A percentile compares a stretch with the other conserved stretches of the same genome.
Evolutionary conservation across 1,140 invertebrate species (phyloP).

Genomic region (Pseudomyrmex concolor): DNA sequence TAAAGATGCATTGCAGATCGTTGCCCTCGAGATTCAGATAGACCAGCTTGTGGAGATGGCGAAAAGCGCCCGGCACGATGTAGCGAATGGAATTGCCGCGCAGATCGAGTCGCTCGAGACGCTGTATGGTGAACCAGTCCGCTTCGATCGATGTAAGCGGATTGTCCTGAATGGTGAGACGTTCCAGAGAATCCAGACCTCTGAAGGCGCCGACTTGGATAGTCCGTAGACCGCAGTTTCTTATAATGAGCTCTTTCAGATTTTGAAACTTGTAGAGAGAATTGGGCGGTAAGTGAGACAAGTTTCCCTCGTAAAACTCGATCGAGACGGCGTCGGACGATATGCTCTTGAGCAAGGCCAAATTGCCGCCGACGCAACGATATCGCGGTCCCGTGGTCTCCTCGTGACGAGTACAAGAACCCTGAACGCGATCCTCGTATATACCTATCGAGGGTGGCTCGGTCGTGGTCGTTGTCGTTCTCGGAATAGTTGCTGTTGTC

Average conservation of each 20-base stretch:
- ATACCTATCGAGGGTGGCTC: not conserved
- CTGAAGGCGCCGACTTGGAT: conserved; percentile 70
- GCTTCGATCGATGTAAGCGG: conserved; percentile 65
- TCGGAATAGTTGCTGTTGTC: conserved; percentile 9
- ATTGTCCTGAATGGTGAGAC: conserved; percentile 73
- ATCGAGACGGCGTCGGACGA: conserved; percentile 64
- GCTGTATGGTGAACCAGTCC: conserved; percentile 67
- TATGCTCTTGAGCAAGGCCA: conserved; percentile 63
- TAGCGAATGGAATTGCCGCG: conserved; percentile 74
- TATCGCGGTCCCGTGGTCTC: conserved; percentile 59
- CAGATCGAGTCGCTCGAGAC: conserved; percentile 70
- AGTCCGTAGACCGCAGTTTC: conserved; percentile 70
- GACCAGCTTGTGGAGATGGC: conserved; percentile 59
- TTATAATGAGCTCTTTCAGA: conserved; percentile 68
- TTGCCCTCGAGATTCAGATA: conserved; percentile 77
- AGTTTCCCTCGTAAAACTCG: conserved; percentile 71
- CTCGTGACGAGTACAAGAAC: conserved; percentile 16
- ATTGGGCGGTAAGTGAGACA: conserved; percentile 57
- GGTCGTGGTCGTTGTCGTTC: conserved; percentile 11
- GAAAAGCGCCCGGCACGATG: conserved; percentile 71
- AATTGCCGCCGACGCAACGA: conserved; percentile 70
- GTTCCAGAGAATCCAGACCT: conserved; percentile 59
- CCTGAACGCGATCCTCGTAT: conserved; percentile 3
- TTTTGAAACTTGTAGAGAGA: conserved; percentile 66
- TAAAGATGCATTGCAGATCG: conserved; percentile 74